These are phyloP conservation scores for Drosophila greeni DNA, from an alignment of 2,888 invertebrate genomes.

Conservation along the genomic window DNA sequence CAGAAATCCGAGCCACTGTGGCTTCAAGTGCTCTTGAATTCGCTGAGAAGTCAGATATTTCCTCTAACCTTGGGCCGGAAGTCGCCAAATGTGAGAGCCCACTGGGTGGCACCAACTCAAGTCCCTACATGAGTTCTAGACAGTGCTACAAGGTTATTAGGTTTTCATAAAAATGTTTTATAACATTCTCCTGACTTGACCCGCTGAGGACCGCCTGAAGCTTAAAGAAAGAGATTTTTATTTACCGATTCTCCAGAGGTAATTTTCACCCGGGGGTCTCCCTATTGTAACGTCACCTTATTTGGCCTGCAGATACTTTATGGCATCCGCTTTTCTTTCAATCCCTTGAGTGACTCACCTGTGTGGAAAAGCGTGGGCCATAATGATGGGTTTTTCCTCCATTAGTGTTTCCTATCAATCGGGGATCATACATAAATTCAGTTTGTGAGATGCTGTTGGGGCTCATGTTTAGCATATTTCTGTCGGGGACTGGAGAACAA, in stretches of 20 bases:
- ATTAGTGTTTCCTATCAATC: constrained; percentile 11
- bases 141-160: constrained; percentile 1
- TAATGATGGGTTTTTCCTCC: constrained; percentile 30
- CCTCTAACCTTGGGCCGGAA: constrained; percentile 60
- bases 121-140: not conserved
- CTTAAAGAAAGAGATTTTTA: not conserved
- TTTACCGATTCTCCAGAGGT: not conserved
- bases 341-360: constrained; percentile 48
- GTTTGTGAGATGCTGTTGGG: constrained; percentile 5
- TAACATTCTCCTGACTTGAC: not conserved
- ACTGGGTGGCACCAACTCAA: constrained; percentile 36
- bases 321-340: constrained; percentile 55
- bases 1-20: constrained; percentile 49
- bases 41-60: constrained; percentile 37
- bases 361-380: constrained; percentile 25
- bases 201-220: constrained; percentile 59
- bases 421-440: constrained; percentile 15
- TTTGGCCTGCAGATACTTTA: constrained; percentile 48
- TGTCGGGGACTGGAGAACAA: constrained; percentile 11
- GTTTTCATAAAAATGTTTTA: not conserved
- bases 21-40: constrained; percentile 60
- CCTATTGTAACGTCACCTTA: constrained; percentile 7
- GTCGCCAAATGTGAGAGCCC: constrained; percentile 50
- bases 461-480: constrained; percentile 44
- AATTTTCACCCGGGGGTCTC: constrained; percentile 10